phyloP scores from a whole-genome alignment of 2,113 vertebrate genomes.

The Delphinapterus leucas region DNA sequence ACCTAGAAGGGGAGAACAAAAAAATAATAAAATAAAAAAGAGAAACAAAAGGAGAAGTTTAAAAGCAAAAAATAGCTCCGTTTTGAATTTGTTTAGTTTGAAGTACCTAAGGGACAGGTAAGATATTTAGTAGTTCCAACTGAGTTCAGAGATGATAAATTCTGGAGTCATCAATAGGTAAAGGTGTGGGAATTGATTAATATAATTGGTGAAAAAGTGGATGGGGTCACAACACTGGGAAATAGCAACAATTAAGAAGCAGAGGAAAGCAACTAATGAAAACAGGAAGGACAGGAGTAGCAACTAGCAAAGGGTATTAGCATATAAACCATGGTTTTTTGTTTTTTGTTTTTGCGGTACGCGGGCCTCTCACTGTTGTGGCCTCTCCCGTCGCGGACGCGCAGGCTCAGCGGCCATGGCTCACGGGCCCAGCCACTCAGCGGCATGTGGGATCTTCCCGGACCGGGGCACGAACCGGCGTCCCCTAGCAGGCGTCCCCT shows the following conservation, averaged over 20 bases:
- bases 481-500: no score
- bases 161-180: background rate
- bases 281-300: background rate
- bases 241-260: background rate
- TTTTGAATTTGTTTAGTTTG: constrained; percentile 5
- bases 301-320: background rate
- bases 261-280: background rate
- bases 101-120: background rate
- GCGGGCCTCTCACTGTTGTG: no score
- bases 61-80: background rate
- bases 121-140: background rate
- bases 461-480: no score
- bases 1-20: background rate
- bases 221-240: background rate
- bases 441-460: no score
- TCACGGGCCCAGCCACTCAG: no score
- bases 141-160: background rate
- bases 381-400: no score
- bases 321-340: background rate
- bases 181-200: background rate
- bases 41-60: background rate
- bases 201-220: background rate
- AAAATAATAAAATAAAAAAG: background rate
- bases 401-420: no score
- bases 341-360: no score